Conservation (phyloP, 2,888 invertebrate genomes). For the Thymelicus lineola region DNA sequence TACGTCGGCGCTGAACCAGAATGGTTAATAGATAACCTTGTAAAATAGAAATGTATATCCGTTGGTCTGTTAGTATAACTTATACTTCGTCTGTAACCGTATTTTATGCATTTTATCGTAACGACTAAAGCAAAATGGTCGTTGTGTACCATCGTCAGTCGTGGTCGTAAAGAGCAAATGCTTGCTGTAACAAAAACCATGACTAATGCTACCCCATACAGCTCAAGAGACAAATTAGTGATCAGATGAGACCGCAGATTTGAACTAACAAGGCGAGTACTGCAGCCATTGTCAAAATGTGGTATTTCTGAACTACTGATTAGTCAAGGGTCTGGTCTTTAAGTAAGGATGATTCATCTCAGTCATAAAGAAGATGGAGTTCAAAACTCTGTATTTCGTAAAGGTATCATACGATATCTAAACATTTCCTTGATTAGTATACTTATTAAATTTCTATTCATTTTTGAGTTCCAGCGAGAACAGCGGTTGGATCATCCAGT, state of each 20-base stretch:
- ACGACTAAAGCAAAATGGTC: neutral
- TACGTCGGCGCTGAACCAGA: neutral
- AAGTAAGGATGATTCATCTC: constrained; percentile 20
- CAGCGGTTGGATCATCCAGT: no score
- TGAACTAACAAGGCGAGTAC: constrained; percentile 42
- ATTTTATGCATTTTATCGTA: neutral
- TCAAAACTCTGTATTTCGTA: no score
- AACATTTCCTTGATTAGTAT: no score
- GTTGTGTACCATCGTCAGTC: neutral
- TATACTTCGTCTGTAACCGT: neutral
- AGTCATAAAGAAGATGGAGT: neutral
- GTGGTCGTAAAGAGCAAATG: constrained; percentile 10
- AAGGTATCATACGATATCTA: no score
- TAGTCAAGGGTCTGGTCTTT: constrained; percentile 17
- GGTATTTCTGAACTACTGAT: constrained; percentile 32
- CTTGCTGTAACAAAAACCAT: constrained; percentile 39
- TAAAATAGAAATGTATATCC: neutral
- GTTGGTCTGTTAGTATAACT: neutral
- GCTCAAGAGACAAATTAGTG: constrained; percentile 66
- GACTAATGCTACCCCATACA: constrained; percentile 60
- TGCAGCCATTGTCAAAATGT: constrained; percentile 31
- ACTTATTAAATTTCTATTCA: no score
- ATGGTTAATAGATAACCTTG: neutral
- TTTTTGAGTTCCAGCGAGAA: no score
- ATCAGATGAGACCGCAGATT: constrained; percentile 54